These are phyloP conservation scores for Apogon talboti DNA, from an alignment of 2,797 vertebrate species.

Conservation along the genomic window DNA sequence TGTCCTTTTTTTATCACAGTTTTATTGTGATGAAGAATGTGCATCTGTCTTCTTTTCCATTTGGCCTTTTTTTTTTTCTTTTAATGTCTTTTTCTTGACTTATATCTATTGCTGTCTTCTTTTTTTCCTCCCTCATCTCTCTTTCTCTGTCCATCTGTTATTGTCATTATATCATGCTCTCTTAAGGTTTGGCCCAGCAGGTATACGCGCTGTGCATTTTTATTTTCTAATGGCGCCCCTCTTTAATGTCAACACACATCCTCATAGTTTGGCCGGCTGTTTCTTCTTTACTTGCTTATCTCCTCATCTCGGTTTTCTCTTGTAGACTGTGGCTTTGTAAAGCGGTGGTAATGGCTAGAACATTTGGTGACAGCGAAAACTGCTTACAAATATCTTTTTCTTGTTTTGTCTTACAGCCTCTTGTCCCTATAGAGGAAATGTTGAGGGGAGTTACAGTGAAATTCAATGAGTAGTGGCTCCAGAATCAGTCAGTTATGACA, in stretches of 20 bases:
- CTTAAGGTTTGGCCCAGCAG: constrained; percentile 54
- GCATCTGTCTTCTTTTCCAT: constrained; percentile 39
- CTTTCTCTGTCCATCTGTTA: constrained; percentile 61
- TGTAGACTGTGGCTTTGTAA: constrained; percentile 40
- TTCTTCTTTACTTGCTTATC: constrained; percentile 52
- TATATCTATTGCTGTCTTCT: constrained; percentile 46
- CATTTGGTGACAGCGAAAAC: constrained; percentile 34
- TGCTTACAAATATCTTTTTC: constrained; percentile 32
- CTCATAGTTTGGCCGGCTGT: constrained; percentile 24
- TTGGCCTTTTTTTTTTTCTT: constrained; percentile 23
- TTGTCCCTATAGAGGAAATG: constrained; percentile 51
- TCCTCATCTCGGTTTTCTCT: constrained; percentile 39
- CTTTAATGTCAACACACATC: constrained; percentile 35
- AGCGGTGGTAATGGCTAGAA: constrained; percentile 30
- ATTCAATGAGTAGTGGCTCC: constrained; percentile 48
- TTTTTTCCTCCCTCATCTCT: constrained; percentile 48
- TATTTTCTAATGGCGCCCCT: constrained; percentile 45
- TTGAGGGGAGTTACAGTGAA: constrained; percentile 40
- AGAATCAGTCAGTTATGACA: constrained; percentile 51
- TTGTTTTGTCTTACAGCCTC: constrained; percentile 17
- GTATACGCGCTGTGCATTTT: constrained; percentile 59
- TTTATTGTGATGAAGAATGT: constrained; percentile 24
- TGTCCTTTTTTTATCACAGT: constrained; percentile 23
- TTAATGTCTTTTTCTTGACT: constrained; percentile 50
- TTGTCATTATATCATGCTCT: constrained; percentile 55